A percentile compares a stretch with the other conserved stretches of the same genome.
phyloP scores from a whole-genome alignment of 2,888 invertebrate species.

The Ichneumoninae sp. region DNA sequence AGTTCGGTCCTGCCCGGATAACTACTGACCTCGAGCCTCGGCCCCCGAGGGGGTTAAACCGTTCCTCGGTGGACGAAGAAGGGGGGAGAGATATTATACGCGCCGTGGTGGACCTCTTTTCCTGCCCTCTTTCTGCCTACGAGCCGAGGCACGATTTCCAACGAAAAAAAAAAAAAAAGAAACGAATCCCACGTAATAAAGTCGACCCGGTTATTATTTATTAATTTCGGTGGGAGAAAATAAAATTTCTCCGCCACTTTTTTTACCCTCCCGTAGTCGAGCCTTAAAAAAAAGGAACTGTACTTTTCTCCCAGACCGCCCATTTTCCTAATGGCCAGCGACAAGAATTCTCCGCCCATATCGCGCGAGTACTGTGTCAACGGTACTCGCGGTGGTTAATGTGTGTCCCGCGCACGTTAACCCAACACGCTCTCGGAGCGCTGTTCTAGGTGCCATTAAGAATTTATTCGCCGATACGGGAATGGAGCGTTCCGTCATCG shows the following conservation, averaged over 20 bases:
- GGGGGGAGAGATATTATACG: conserved; percentile 67
- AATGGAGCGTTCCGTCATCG: conserved; percentile 51
- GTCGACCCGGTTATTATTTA: conserved; percentile 72
- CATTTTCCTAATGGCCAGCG: conserved; percentile 35
- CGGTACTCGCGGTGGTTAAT: neutral
- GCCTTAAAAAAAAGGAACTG: neutral
- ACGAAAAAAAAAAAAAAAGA: conserved; percentile 50
- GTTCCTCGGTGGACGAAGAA: conserved; percentile 21
- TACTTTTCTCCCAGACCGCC: neutral
- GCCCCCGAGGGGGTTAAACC: conserved; percentile 67
- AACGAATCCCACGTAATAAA: conserved; percentile 68
- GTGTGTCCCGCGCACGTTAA: neutral
- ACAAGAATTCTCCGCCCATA: conserved; percentile 13
- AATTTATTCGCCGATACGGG: conserved; percentile 50
- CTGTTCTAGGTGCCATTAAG: conserved; percentile 24
- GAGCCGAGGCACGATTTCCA: conserved; percentile 44
- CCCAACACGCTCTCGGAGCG: neutral
- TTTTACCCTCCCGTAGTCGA: no score
- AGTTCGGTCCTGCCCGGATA: conserved; percentile 47
- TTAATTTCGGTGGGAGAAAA: conserved; percentile 70
- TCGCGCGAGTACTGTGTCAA: neutral
- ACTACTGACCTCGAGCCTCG: conserved; percentile 70
- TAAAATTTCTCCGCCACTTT: neutral
- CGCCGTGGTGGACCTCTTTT: conserved; percentile 45
- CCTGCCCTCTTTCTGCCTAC: conserved; percentile 2